Conservation (phyloP, 2,888 invertebrate genomes). For the Hemistola chrysoprasaria region DNA sequence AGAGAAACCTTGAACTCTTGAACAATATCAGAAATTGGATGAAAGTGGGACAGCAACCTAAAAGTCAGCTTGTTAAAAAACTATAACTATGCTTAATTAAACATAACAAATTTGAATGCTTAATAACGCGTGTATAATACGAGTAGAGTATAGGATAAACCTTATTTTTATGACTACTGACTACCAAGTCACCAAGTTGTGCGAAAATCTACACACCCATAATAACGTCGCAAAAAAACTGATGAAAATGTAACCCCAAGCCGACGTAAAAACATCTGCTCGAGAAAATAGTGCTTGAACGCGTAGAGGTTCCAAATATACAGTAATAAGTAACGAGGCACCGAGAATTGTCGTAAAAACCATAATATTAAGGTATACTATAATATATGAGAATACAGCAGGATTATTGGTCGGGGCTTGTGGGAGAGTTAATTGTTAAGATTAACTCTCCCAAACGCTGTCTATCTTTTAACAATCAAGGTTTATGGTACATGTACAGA, state of each 20-base stretch:
- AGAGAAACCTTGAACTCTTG: not conserved
- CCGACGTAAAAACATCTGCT: slow-evolving; percentile 42
- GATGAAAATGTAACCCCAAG: slow-evolving; percentile 49
- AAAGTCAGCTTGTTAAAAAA: no score
- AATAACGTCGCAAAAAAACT: slow-evolving; percentile 30
- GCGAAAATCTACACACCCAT: not conserved
- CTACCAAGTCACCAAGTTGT: no score
- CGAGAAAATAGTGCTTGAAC: slow-evolving; percentile 45
- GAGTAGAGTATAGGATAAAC: no score
- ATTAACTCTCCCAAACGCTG: no score
- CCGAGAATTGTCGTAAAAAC: slow-evolving; percentile 48
- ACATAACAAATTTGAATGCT: no score
- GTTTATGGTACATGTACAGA: no score
- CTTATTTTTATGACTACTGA: no score
- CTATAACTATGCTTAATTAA: no score
- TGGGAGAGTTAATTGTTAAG: slow-evolving; percentile 27
- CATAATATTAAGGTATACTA: slow-evolving; percentile 37
- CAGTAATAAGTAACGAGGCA: slow-evolving; percentile 46
- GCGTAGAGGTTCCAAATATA: slow-evolving; percentile 41
- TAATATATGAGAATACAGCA: slow-evolving; percentile 40
- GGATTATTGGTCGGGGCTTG: slow-evolving; percentile 46
- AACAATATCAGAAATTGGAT: no score
- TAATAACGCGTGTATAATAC: no score
- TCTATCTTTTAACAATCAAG: no score
- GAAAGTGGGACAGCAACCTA: no score